Evolutionary conservation across 2,113 vertebrate genomes (phyloP).

Genomic region (Carollia perspicillata): DNA sequence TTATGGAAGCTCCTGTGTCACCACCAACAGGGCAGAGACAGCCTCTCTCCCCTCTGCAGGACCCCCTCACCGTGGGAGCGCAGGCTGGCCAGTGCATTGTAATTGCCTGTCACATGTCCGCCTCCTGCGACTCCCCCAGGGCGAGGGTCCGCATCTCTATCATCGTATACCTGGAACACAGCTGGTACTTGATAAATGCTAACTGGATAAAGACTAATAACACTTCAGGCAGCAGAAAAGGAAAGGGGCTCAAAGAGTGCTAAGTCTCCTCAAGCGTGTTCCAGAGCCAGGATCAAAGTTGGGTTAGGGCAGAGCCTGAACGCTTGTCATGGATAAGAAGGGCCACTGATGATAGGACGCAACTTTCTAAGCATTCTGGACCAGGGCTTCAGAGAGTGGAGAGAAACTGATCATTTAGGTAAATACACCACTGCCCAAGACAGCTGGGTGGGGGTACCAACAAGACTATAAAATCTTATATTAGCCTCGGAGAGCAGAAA

Average conservation of each 20-base stretch:
- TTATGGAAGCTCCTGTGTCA: background rate
- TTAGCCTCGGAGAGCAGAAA: constrained; percentile 73
- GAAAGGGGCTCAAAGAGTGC: background rate
- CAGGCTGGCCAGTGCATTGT: no score
- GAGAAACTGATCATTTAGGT: constrained; percentile 53
- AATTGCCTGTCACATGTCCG: background rate
- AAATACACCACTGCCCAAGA: constrained; percentile 51
- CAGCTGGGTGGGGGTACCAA: constrained; percentile 60
- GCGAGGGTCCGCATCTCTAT: background rate
- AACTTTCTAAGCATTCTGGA: constrained; percentile 70
- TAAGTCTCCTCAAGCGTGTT: background rate
- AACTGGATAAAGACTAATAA: background rate
- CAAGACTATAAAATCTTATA: constrained; percentile 63
- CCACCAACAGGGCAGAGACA: background rate
- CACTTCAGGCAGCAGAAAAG: background rate
- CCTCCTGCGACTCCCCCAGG: background rate
- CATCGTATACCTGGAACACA: background rate
- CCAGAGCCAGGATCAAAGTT: background rate
- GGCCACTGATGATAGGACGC: background rate
- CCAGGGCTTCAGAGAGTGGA: background rate
- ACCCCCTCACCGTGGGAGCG: background rate
- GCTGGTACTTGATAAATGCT: background rate
- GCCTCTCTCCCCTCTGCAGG: background rate
- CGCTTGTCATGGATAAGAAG: background rate
- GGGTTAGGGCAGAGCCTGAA: background rate